Evolutionary conservation across 2,888 invertebrate species (phyloP).

Genomic region (Cecidostiba fungosa): DNA sequence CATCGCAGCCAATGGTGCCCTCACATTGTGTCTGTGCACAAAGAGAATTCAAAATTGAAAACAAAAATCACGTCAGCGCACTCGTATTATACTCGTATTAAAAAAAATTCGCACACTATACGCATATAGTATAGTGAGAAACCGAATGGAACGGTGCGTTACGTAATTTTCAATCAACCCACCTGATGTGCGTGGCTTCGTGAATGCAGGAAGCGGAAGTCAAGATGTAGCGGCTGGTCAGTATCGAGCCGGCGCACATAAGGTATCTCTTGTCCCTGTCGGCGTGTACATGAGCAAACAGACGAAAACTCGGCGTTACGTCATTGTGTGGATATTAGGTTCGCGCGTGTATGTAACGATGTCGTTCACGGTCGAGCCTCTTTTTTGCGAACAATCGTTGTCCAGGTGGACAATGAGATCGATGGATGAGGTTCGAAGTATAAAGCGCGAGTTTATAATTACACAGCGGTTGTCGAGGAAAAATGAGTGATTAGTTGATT

Average conservation of each 20-base stretch:
- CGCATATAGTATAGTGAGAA: conserved; percentile 8
- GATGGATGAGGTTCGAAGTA: too few species aligned
- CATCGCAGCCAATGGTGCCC: conserved; percentile 67
- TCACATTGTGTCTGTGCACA: conserved; percentile 68
- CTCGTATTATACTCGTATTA: not conserved
- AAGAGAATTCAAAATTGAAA: not conserved
- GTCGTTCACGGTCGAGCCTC: conserved; percentile 20
- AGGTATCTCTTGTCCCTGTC: conserved; percentile 66
- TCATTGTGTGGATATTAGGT: conserved; percentile 18
- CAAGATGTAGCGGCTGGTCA: conserved; percentile 67
- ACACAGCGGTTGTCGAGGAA: not conserved
- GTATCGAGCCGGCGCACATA: conserved; percentile 70
- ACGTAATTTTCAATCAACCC: conserved; percentile 47
- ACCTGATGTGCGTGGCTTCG: conserved; percentile 69
- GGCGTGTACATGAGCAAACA: not conserved
- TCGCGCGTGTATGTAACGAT: not conserved
- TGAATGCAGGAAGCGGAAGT: conserved; percentile 71
- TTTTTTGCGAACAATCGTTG: not conserved
- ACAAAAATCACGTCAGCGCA: not conserved
- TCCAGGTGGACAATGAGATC: not conserved
- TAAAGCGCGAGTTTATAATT: not conserved
- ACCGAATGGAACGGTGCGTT: conserved; percentile 17
- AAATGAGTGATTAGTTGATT: not conserved
- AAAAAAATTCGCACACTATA: not conserved
- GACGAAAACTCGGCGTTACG: conserved; percentile 34